A percentile compares a stretch with the other conserved stretches of the same genome.
These are phyloP conservation scores for Ciconia stormi DNA, from an alignment of 2,113 vertebrate species.

Conservation along the genomic window DNA sequence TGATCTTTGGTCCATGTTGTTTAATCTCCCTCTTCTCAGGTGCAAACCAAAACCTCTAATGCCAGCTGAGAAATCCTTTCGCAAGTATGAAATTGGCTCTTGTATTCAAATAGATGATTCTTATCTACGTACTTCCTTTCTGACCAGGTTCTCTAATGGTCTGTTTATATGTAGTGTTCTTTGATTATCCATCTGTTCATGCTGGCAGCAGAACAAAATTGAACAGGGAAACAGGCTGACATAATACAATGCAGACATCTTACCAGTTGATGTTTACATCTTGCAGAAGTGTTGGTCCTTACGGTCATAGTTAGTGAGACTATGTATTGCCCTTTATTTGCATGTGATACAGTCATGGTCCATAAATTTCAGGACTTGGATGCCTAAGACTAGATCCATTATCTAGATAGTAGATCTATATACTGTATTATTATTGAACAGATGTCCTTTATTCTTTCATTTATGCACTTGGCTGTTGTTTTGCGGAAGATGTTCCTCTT, in stretches of 20 bases:
- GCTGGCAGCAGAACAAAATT: slow-evolving; percentile 19
- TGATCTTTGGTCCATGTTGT: neutral
- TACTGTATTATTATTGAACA: neutral
- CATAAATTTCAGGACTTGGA: neutral
- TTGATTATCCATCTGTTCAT: slow-evolving; percentile 38
- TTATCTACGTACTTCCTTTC: neutral
- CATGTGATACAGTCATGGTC: neutral
- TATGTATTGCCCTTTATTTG: neutral
- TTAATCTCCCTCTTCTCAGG: neutral
- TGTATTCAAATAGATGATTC: neutral
- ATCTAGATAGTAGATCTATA: neutral
- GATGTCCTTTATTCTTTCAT: neutral
- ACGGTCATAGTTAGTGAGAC: neutral
- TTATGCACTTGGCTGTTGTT: neutral
- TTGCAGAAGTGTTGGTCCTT: neutral
- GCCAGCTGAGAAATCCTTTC: slow-evolving; percentile 8
- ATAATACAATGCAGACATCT: neutral
- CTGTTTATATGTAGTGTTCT: neutral
- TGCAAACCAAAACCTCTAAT: neutral
- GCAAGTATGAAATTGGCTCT: neutral
- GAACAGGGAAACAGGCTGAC: slow-evolving; percentile 13
- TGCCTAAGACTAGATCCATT: neutral
- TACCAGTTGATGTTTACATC: neutral
- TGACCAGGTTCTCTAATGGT: neutral
- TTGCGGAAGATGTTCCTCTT: neutral